These are phyloP conservation scores for Mormyrus proboscirostris DNA, from an alignment of 2,797 vertebrate genomes.

Conservation along the genomic window DNA sequence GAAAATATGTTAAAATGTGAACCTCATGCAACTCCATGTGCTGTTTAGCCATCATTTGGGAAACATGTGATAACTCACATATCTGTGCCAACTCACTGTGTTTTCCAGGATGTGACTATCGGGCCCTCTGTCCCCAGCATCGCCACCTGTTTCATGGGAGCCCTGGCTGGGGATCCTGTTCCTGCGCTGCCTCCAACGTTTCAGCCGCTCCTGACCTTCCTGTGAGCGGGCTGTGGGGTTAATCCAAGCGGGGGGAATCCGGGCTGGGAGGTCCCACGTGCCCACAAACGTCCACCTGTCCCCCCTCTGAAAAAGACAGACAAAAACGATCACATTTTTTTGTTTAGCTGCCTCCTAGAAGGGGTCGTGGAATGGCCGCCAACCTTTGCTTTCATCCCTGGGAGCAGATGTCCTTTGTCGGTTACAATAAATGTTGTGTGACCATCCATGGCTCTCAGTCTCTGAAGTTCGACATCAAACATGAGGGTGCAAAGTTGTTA, in stretches of 20 bases:
- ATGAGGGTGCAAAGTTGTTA: not conserved
- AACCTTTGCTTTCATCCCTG: conserved; percentile 65
- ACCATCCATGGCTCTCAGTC: conserved; percentile 51
- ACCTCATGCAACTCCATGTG: not conserved
- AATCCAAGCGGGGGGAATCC: conserved; percentile 41
- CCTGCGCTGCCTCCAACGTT: conserved; percentile 38
- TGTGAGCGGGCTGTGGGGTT: conserved; percentile 57
- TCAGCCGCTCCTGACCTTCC: conserved; percentile 51
- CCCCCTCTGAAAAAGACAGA: conserved; percentile 35
- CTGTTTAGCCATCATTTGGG: not conserved
- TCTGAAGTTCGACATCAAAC: conserved; percentile 43
- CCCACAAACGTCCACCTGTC: conserved; percentile 47
- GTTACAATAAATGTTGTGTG: conserved; percentile 64
- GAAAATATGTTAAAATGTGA: not conserved
- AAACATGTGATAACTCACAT: not conserved
- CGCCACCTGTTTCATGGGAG: not conserved
- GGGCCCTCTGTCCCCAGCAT: not conserved
- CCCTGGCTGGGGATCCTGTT: conserved; percentile 8
- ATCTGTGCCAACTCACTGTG: not conserved
- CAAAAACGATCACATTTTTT: not conserved
- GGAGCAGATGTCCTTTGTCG: conserved; percentile 71
- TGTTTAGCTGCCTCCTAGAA: not conserved
- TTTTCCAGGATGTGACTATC: not conserved
- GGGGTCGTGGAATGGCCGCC: not conserved
- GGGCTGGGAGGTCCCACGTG: conserved; percentile 60